Evolutionary conservation across 2,113 vertebrate genomes (phyloP).

Genomic region (Odontophorus gujanensis): DNA sequence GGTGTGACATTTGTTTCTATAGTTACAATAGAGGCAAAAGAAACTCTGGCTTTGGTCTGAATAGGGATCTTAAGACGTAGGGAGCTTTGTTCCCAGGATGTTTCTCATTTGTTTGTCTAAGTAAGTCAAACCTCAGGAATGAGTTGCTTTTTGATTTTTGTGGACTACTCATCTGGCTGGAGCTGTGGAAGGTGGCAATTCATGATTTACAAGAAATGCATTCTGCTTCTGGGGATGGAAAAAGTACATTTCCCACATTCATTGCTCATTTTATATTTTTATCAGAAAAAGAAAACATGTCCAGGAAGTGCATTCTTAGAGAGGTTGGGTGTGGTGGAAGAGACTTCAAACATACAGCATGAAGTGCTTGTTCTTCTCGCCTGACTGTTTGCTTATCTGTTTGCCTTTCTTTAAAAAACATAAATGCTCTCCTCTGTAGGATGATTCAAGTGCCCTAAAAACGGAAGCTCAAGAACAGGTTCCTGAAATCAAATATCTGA

Average conservation of each 20-base stretch:
- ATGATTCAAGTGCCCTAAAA: background rate
- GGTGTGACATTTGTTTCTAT: background rate
- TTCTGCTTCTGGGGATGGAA: conserved; percentile 36
- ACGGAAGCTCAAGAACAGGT: background rate
- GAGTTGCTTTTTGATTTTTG: conserved; percentile 15
- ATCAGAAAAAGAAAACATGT: background rate
- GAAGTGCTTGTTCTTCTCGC: conserved; percentile 6
- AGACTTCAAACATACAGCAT: accelerated
- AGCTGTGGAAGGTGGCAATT: background rate
- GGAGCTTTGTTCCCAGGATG: conserved; percentile 18
- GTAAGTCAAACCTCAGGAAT: conserved; percentile 42
- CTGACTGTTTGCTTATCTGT: background rate
- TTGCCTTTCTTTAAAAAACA: background rate
- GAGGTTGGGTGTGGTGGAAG: background rate
- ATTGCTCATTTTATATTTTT: conserved; percentile 22
- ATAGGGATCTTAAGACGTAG: background rate
- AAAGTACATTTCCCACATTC: conserved; percentile 3
- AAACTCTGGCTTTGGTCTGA: background rate
- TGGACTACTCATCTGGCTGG: background rate
- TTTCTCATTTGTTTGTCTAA: conserved; percentile 54
- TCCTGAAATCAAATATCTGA: background rate
- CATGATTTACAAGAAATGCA: background rate
- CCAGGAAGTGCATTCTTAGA: background rate
- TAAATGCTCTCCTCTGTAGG: background rate
- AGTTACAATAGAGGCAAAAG: background rate